Evolutionary conservation across 2,888 invertebrate species (phyloP).

Genomic region (Netelia fuscicornis): DNA sequence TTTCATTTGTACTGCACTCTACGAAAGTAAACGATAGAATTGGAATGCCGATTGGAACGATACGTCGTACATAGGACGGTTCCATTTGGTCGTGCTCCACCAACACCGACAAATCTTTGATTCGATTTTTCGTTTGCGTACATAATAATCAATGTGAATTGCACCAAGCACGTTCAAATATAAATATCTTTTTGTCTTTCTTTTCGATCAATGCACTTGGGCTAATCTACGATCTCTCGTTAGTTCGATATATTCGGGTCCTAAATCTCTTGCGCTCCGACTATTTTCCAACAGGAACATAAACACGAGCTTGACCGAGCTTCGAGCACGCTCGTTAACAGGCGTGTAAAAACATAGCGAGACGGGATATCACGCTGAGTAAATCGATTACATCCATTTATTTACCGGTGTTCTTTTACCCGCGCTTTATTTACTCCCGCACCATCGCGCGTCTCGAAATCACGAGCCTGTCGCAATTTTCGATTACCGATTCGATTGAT

Average conservation of each 20-base stretch:
- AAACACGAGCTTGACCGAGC: background rate
- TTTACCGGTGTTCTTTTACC: background rate
- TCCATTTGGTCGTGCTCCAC: constrained; percentile 1
- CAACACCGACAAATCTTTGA: too few species aligned
- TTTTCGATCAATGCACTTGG: background rate
- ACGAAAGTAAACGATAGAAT: background rate
- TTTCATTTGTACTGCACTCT: background rate
- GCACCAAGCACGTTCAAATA: background rate
- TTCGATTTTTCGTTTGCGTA: background rate
- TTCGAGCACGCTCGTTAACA: background rate
- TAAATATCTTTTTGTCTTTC: background rate
- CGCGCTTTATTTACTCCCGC: background rate
- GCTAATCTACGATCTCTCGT: background rate
- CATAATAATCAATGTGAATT: background rate
- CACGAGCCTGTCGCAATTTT: background rate
- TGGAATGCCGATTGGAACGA: background rate
- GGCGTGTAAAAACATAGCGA: background rate
- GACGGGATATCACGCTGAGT: constrained; percentile 3
- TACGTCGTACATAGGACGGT: constrained; percentile 17
- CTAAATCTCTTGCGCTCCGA: background rate
- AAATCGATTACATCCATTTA: background rate
- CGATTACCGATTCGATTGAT: background rate
- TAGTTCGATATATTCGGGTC: background rate
- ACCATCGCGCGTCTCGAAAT: background rate
- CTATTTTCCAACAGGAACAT: constrained; percentile 12